Base-by-base conservation (phyloP, 2,888 invertebrate species). In the Ischnus inquisitorius region DNA sequence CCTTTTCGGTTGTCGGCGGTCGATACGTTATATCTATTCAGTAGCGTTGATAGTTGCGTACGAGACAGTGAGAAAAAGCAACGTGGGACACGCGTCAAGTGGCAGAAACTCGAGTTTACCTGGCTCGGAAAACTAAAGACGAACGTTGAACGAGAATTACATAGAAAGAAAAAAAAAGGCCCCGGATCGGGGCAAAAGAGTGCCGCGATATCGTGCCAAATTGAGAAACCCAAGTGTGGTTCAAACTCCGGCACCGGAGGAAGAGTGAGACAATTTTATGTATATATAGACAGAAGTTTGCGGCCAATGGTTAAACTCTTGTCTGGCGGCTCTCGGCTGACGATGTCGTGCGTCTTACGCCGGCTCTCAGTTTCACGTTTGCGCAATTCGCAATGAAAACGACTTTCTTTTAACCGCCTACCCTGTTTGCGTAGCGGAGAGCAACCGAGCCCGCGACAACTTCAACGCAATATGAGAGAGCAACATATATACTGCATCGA, bases 331-430 rank as follows among this genome's bases (percentile, higher is more conserved):
- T 82, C 74, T 34, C 34, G 34, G 74, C 60, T 78, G 78, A 28
- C 62, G 54, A 68, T 62, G 68, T 19, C 68, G 34, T 43, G 41
- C 54, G 25, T 25, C 60, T 28, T 1, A 64, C 57, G 48, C 79
- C 68, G 25, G 82, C 76, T 83, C 79, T 83, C 76, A 25, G 65
- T 75, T 83, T 83, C 76, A 79, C 71, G 71, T 82, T 84, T 85
- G 78, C 85, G 86, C 86, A 85, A 82, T 78, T 68, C 84, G 69
- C 78, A 65, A 80, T 80, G 79, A 83, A 85, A 86, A 85, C 86
- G 82, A 82, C 85, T 86, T 86, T 86, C 86, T 86, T 86, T 86
- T 86, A 19, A 80, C 82, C 84, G 82, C 81, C 82, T 83, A 69
- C 83, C 79, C 82, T 68, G 48, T 48, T 54, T 46, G 22, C 65